Evolutionary conservation across 2,888 invertebrate genomes (phyloP).

Genomic region (Sceliomorpha sp.): DNA sequence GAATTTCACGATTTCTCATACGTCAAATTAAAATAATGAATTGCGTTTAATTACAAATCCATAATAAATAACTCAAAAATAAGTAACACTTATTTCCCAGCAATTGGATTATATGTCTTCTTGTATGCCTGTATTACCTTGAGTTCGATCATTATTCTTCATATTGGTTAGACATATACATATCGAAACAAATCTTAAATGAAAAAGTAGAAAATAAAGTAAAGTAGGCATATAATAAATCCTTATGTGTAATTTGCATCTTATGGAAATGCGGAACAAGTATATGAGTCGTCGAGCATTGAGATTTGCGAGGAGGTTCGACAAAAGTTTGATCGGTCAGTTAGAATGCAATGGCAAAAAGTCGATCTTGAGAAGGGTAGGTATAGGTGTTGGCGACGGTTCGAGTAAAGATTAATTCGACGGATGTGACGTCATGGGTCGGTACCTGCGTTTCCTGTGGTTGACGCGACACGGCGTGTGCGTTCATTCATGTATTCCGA

Average conservation of each 20-base stretch:
- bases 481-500: constrained; percentile 55
- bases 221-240: background rate
- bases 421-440: constrained; percentile 71
- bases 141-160: background rate
- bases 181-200: background rate
- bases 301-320: constrained; percentile 7
- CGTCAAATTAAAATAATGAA: no score
- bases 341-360: constrained; percentile 27
- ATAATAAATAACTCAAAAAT: no score
- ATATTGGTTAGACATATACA: background rate
- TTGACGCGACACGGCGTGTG: constrained; percentile 32
- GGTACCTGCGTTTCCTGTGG: constrained; percentile 63
- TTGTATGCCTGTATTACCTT: background rate
- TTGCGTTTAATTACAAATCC: no score
- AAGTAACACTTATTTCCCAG: no score
- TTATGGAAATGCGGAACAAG: background rate
- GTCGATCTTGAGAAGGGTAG: constrained; percentile 19
- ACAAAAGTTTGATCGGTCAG: constrained; percentile 14
- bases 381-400: constrained; percentile 20
- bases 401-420: constrained; percentile 64
- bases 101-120: background rate
- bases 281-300: background rate
- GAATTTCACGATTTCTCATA: no score
- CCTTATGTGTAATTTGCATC: background rate
- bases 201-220: background rate